Base-by-base conservation (phyloP, 2,797 vertebrate species). In the Coendou prehensilis region DNA sequence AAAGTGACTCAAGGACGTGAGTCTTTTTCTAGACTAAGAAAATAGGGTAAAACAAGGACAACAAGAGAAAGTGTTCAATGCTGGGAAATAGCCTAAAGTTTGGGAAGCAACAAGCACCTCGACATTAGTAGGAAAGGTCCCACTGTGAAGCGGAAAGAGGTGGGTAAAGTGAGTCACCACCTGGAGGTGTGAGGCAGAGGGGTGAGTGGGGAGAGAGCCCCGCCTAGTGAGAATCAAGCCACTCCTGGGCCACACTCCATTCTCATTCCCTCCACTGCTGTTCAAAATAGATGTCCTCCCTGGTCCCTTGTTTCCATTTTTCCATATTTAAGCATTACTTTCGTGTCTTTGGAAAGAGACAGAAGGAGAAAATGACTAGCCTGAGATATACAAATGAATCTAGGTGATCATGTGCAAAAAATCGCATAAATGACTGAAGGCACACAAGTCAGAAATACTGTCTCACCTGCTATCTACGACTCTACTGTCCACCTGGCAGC, bases 11-110 rank as follows among this genome's bases (percentile, higher is more conserved):
- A 6, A 1, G 33, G 17, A 33, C 0, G 9, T 3, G 11, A 5
- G 7, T 28, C 8, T 63, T 52, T 61, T 78, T 33, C 59, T 26
- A 76, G 28, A 83, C 64, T 61, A 63, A 50, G 22, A 37, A 23
- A 41, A 0, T 2, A 4, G 37, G 4, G 0, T 15, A 6, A 15
- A 18, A 33, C 28, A 63, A 63, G 11, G 33, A 22, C 11, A 28
- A 50, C 4, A 33, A 80, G 15, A 50, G n/a, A 13, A 69, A 26
- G n/a, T 1, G 37, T 26, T 37, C 9, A 11, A 14, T 7, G 20
- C 0, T 73, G 75, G 75, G 33, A 59, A 84, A 5, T 0, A 64
- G 33, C 6, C 15, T 15, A 2, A 0, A 0, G 8, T n/a, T 15
- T 37, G 14, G 33, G 45, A 33, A 30, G 54, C 41, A 3, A 0